Evolutionary conservation across 2,113 vertebrate species (phyloP), one percentile per base, ranked within the genome.

Genomic region (Cololabis saira): DNA sequence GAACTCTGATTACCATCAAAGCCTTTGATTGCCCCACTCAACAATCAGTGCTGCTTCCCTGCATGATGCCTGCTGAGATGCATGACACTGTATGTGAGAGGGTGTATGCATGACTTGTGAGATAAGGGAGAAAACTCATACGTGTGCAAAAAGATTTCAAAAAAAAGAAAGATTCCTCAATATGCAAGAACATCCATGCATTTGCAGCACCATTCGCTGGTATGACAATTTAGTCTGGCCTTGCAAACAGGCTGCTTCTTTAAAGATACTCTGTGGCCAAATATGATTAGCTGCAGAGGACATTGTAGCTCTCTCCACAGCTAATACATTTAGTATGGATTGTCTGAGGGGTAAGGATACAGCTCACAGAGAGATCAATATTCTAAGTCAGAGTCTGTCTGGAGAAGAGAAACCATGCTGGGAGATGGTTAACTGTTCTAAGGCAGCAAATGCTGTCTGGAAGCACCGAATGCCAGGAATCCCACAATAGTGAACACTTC

Each of bases 251-350:
- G 74, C 82, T 76, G 50, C 74, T 84, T 89, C 83, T 87, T 90
- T 87, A 89, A 82, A 89, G 83, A 85, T 81, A 76, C 71, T 86
- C 74, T 78, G 61, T 70, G 69, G 82, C 88, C 81, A 85, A 90
- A 91, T 89, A 88, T 87, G 90, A 90, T 91, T 90, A 89, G 90
- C 86, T 80, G 50, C 86, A 91, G 87, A 91, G 89, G 89, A 90
- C 90, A 91, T 89, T 90, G 90, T 90, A 90, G 90, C 87, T 87
- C 88, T 91, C 82, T 86, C 90, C 87, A 76, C 87, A 85, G 71
- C 84, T 91, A 90, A 91, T 90, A 89, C 87, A 83, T 87, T 91
- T 91, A 90, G 87, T 87, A 91, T 91, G 87, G 90, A 91, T 90
- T 80, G 89, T 88, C 86, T 90, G 86, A 81, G 78, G 89, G 83